A percentile compares a stretch with the other conserved stretches of the same genome.
Evolutionary conservation across 2,888 invertebrate species (phyloP).

Genomic region (Drosophila kanekoi): DNA sequence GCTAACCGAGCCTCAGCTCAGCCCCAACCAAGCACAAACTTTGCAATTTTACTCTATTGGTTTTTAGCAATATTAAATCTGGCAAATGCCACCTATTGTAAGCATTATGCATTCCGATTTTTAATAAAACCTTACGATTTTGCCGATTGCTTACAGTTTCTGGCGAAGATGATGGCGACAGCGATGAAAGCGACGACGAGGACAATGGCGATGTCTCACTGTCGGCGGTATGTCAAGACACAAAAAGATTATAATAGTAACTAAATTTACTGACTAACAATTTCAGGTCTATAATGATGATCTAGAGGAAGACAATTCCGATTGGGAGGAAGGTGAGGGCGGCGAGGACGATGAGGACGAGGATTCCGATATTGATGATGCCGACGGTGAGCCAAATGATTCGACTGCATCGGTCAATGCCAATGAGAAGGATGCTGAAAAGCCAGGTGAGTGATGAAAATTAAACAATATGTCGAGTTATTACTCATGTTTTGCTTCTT

Average conservation of each 20-base stretch:
- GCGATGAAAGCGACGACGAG: slow-evolving; percentile 87
- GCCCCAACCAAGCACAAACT: slow-evolving; percentile 58
- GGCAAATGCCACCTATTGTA: slow-evolving; percentile 83
- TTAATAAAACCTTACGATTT: slow-evolving; percentile 64
- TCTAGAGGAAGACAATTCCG: slow-evolving; percentile 88
- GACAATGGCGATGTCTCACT: slow-evolving; percentile 86
- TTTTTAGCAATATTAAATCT: slow-evolving; percentile 84
- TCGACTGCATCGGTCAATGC: slow-evolving; percentile 69
- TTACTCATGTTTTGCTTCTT: background rate
- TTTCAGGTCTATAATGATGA: slow-evolving; percentile 85
- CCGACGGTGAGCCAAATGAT: slow-evolving; percentile 83
- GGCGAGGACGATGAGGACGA: slow-evolving; percentile 87
- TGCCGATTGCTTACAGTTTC: slow-evolving; percentile 66
- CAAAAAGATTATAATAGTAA: background rate
- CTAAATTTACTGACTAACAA: background rate
- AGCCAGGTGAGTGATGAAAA: slow-evolving; percentile 53
- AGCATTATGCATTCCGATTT: slow-evolving; percentile 68
- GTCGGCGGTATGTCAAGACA: slow-evolving; percentile 72
- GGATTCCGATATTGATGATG: slow-evolving; percentile 86
- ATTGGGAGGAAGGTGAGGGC: slow-evolving; percentile 88
- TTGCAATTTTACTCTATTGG: slow-evolving; percentile 84
- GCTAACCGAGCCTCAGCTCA: slow-evolving; percentile 19
- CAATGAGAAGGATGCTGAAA: slow-evolving; percentile 68
- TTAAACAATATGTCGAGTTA: background rate
- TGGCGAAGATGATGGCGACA: slow-evolving; percentile 85